A percentile compares a stretch with the other conserved stretches of the same genome.
phyloP scores from a whole-genome alignment of 2,113 vertebrate genomes.

The Campylomormyrus numenius region DNA sequence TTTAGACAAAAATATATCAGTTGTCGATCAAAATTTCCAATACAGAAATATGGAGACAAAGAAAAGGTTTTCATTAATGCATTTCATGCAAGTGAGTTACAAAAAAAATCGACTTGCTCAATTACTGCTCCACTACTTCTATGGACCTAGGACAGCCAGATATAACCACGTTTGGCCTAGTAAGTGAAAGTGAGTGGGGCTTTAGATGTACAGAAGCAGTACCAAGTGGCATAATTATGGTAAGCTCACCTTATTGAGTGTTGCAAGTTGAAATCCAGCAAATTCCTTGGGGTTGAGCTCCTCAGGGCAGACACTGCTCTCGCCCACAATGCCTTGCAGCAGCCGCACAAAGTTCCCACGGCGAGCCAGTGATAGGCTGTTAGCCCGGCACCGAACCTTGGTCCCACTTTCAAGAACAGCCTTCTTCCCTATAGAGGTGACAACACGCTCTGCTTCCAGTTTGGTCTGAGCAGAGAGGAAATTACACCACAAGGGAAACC shows the following conservation, averaged over 20 bases:
- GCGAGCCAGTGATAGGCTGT: slow-evolving; percentile 70
- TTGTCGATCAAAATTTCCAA: background rate
- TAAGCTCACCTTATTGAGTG: slow-evolving; percentile 79
- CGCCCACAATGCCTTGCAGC: slow-evolving; percentile 80
- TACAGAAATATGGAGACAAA: background rate
- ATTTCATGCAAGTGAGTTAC: background rate
- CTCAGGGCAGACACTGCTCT: slow-evolving; percentile 65
- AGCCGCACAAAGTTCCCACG: slow-evolving; percentile 83
- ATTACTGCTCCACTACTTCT: background rate
- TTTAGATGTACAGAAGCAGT: background rate
- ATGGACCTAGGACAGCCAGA: background rate
- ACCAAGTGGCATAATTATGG: background rate
- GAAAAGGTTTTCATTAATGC: background rate
- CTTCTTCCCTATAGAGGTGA: slow-evolving; percentile 85
- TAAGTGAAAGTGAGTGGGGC: background rate
- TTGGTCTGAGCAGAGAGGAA: slow-evolving; percentile 73
- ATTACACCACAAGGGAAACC: background rate
- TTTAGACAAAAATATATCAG: background rate
- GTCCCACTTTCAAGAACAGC: slow-evolving; percentile 72
- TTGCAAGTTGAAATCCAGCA: slow-evolving; percentile 84
- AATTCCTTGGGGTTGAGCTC: slow-evolving; percentile 93
- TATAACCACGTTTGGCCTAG: background rate
- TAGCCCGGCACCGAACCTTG: slow-evolving; percentile 80
- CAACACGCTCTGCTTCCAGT: slow-evolving; percentile 89
- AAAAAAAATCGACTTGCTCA: background rate